These are phyloP conservation scores for Poeciliopsis turneri DNA, from an alignment of 2,797 vertebrate genomes.

Conservation along the genomic window DNA sequence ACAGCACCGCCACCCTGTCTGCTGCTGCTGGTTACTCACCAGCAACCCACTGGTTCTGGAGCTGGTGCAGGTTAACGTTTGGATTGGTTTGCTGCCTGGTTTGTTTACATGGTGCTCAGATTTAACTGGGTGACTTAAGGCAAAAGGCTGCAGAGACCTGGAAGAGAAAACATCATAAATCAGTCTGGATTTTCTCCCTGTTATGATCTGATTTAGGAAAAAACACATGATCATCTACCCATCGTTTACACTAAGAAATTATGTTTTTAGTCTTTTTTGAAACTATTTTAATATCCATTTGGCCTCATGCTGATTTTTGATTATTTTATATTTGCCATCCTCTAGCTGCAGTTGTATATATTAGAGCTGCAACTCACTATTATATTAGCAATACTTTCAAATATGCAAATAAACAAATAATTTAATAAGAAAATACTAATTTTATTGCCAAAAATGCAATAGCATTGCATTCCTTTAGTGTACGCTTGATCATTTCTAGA, in stretches of 20 bases:
- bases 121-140: not conserved
- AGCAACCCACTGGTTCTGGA: not conserved
- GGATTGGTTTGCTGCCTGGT: not conserved
- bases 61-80: not conserved
- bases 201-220: not conserved
- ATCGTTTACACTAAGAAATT: not conserved
- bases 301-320: not conserved
- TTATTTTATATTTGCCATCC: not conserved
- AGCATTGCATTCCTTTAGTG: too few species aligned
- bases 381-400: too few species aligned
- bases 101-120: slow-evolving; percentile 17
- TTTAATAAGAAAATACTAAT: too few species aligned
- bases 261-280: not conserved
- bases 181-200: not conserved
- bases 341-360: too few species aligned
- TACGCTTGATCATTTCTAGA: too few species aligned
- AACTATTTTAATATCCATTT: not conserved
- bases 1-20: slow-evolving; percentile 39
- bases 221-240: not conserved
- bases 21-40: not conserved
- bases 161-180: not conserved
- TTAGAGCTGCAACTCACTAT: too few species aligned
- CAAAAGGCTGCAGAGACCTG: slow-evolving; percentile 19
- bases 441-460: too few species aligned
- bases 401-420: too few species aligned